Base-by-base conservation (phyloP, 2,888 invertebrate genomes). In the Agrochola circellaris region DNA sequence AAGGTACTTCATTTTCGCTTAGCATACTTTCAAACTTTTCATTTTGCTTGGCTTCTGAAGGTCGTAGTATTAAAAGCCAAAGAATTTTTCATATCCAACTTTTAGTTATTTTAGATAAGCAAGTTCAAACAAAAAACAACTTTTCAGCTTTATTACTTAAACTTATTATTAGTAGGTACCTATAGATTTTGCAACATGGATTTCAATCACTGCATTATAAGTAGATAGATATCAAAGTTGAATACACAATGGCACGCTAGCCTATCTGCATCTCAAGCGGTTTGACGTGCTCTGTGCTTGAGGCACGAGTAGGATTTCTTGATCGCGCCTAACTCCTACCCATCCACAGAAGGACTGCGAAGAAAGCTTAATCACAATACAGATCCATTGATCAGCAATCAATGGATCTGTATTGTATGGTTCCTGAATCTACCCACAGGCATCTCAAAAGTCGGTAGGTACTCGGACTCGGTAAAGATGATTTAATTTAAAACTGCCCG, bases 161-260 rank as follows among this genome's bases (percentile, higher is more conserved):
- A n/a, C n/a, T n/a, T 26, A 58, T 26, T 15, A 26, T 45, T 15
- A 45, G 2, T 58, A 58, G n/a, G n/a, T n/a, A n/a, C n/a, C n/a
- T 34, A 34, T 34, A 5, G 3, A 58, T 15, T 48, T 30, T 42
- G 23, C 38, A 76, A 70, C n/a, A 48, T 51, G 48, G 38, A 48
- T 58, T 58, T 48, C 34, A 70, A 80, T 51, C 58, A 51, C 51
- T 38, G 48, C 60, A 51, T 79, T 77, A 9, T 60, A 54, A 34
- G 17, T 66, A 79, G 5, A 20, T 68, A 26, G 17, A 42, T 30
- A 60, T 51, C 48, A 71, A 15, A 13, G 9, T n/a, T 20, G 38
- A 58, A 69, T 66, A 78, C 13, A 23, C 15, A 34, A 13, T 38
- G 13, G 0, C 26, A 75, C 74, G 75, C 26, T 48, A 34, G 30